Base-by-base conservation (phyloP, 1,140 invertebrate genomes). In the Delia radicum region DNA sequence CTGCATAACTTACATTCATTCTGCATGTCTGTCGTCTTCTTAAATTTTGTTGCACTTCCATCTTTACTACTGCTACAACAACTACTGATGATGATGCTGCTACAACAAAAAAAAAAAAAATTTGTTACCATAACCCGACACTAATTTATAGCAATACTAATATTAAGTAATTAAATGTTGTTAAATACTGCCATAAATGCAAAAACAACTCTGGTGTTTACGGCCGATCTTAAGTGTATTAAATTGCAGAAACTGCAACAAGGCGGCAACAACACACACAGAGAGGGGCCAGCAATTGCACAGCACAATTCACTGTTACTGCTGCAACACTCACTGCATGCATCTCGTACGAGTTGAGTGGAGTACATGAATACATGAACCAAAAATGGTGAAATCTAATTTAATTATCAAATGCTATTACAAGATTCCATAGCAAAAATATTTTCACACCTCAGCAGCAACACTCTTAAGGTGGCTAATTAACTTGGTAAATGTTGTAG, bases 131-230 rank as follows among this genome's bases (percentile, higher is more conserved):
- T 69, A 69, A 69, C 65, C 31, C 31, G 65, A 33, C 65, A 33
- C 65, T 69, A 69, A 69, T 69, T 69, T 69, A 33, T 69, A 69
- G 65, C 31, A 33, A 33, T 21, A 69, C 65, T 69, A 69, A 69
- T 69, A 69, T 69, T 69, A 69, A 69, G 65, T 69, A 69, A 69
- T 69, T 69, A 69, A 69, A 69, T 33, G 65, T 69, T 69, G 65
- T 69, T 69, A 69, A 69, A 69, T 69, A 33, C 29, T 69, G 31
- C 65, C 65, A 69, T 69, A 69, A 69, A 69, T 69, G 65, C 65
- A 69, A 69, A 69, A 55, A 21, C 37, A 42, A 42, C 31, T 42
- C 12, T 15, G 12, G 48, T 55, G 48, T n/a, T n/a, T 21, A 21
- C n/a, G 48, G 7, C n/a, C 21, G n/a, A n/a, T 55, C 21, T 21